Base-by-base conservation (phyloP, 2,797 vertebrate genomes). In the Platyrinchus mystaceus region DNA sequence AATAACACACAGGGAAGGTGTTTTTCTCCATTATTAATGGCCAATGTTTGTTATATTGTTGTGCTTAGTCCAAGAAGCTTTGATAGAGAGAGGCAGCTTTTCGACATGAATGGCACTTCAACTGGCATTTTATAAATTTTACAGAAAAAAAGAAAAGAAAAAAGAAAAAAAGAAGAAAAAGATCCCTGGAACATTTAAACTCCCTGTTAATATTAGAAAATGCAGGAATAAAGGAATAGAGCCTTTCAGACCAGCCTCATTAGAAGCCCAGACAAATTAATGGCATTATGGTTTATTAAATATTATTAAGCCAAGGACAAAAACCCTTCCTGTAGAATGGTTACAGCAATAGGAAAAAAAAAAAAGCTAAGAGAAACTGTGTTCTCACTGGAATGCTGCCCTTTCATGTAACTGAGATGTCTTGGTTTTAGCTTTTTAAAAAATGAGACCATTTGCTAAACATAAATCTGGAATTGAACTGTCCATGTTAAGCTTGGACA, bases 11-110 rank as follows among this genome's bases (percentile, higher is more conserved):
- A 63, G 46, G 69, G 75, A 90, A 90, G 73, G 60, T 82, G 20
- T 84, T 86, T 77, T 94, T 71, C 84, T 93, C 80, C 81, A 55
- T 95, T 95, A 95, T 95, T 94, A 96, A 95, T 85, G 88, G 82
- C 55, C 66, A 37, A 0, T 82, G 80, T 90, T 96, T 74, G 63
- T 84, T 94, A 59, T 74, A 74, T 71, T 80, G 58, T 77, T 89
- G 81, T 84, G 83, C 80, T 95, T 53, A 52, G 46, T 77, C 77
- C 84, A 66, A 79, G 81, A 53, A 89, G 19, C 53, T 68, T 68
- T 87, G 93, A 89, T 36, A 74, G 92, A 90, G 74, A 81, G 74
- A 70, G 39, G 92, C 60, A 77, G 64, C 87, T 93, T 93, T 63
- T 67, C 44, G 47, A 55, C 21, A 7, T 34, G 71, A 90, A 28